These are phyloP conservation scores for Pagetopsis macropterus DNA, from an alignment of 2,797 vertebrate species.

Conservation along the genomic window DNA sequence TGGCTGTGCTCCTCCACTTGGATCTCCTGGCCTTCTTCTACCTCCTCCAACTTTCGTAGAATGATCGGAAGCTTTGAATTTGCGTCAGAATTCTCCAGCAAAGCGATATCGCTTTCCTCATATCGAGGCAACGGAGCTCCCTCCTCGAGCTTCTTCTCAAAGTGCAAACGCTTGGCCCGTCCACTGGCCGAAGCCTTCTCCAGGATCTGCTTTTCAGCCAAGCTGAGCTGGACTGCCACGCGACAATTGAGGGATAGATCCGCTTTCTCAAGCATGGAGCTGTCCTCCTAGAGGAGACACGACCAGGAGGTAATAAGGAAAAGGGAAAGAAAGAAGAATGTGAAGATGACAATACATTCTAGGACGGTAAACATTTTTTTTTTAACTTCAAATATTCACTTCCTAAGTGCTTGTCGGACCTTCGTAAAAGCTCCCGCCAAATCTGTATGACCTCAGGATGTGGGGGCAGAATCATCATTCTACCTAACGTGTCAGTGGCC, in stretches of 20 bases:
- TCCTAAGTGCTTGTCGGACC: background rate
- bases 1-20: conserved; percentile 64
- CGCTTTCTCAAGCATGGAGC: conserved; percentile 84
- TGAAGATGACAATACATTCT: background rate
- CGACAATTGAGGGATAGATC: conserved; percentile 86
- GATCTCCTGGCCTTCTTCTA: conserved; percentile 74
- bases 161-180: conserved; percentile 84
- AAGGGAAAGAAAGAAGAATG: background rate
- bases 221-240: conserved; percentile 90
- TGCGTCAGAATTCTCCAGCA: conserved; percentile 87
- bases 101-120: conserved; percentile 89
- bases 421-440: background rate
- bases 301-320: background rate
- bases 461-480: background rate
- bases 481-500: background rate
- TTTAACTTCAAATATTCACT: background rate
- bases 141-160: conserved; percentile 85
- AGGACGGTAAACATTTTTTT: too few relatives aligned
- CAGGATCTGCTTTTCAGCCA: conserved; percentile 95
- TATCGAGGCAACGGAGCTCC: conserved; percentile 86
- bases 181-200: conserved; percentile 88
- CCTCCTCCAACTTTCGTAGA: conserved; percentile 88
- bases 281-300: conserved; percentile 86
- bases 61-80: conserved; percentile 91
- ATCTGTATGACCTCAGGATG: background rate